phyloP scores from a whole-genome alignment of 2,888 invertebrate species.

The Ceraclea dissimilis region DNA sequence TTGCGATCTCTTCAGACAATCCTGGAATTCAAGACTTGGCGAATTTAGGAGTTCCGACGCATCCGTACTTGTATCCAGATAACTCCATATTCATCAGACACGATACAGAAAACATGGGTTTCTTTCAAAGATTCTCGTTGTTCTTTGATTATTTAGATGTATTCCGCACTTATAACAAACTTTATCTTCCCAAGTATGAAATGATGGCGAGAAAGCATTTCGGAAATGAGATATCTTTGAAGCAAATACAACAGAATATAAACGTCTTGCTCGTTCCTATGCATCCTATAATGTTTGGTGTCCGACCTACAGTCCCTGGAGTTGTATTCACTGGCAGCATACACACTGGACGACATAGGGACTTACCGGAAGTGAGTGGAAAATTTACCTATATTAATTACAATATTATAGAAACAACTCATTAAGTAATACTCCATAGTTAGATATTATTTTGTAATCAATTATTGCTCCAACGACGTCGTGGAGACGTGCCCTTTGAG shows the following conservation, averaged over 20 bases:
- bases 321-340: slow-evolving; percentile 3
- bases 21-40: slow-evolving; percentile 11
- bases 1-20: slow-evolving; percentile 25
- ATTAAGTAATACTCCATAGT: too few species aligned
- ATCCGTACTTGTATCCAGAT: slow-evolving; percentile 22
- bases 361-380: slow-evolving; percentile 1
- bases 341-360: neutral
- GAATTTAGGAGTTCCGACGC: slow-evolving; percentile 26
- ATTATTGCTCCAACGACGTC: too few species aligned
- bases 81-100: slow-evolving; percentile 2
- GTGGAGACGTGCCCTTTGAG: too few species aligned
- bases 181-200: slow-evolving; percentile 17
- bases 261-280: slow-evolving; percentile 3
- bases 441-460: too few species aligned
- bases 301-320: slow-evolving; percentile 3
- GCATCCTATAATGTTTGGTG: slow-evolving; percentile 1
- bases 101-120: slow-evolving; percentile 27
- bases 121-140: slow-evolving; percentile 4
- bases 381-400: too few species aligned
- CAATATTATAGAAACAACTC: too few species aligned
- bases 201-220: slow-evolving; percentile 25
- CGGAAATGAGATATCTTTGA: slow-evolving; percentile 23
- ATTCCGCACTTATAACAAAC: neutral
- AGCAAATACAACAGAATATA: slow-evolving; percentile 27
- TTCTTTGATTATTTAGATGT: slow-evolving; percentile 3